These are phyloP conservation scores for Alosa sapidissima DNA, from an alignment of 2,797 vertebrate genomes.

Conservation along the genomic window DNA sequence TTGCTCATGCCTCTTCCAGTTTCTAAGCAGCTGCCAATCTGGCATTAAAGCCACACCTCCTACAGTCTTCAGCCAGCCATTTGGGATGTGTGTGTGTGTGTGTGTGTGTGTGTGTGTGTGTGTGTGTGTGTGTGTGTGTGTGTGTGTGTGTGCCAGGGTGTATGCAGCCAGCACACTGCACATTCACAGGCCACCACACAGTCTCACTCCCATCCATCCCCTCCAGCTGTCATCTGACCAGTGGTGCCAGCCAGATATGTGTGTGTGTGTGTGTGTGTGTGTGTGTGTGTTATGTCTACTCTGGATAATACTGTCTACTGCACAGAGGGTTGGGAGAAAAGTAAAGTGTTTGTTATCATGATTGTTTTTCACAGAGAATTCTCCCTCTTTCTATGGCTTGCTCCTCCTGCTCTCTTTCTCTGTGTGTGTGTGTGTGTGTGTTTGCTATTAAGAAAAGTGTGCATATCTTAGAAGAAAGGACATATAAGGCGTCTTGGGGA, in stretches of 20 bases:
- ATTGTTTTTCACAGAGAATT: no score
- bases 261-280: background rate
- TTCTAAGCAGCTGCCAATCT: background rate
- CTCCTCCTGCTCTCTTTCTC: background rate
- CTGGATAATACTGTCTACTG: background rate
- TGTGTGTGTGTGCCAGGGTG: background rate
- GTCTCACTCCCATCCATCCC: background rate
- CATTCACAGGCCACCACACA: background rate
- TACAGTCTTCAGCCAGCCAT: slow-evolving; percentile 3
- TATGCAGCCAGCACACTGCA: background rate
- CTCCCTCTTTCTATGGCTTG: no score
- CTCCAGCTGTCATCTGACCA: background rate
- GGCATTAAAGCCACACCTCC: background rate
- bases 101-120: background rate
- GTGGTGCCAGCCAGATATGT: background rate
- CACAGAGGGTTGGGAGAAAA: background rate
- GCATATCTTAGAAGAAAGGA: background rate
- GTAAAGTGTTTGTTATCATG: background rate
- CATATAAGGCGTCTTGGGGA: background rate
- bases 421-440: background rate
- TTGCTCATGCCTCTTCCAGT: background rate
- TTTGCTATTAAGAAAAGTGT: background rate
- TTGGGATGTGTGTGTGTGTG: background rate
- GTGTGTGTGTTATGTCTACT: slow-evolving; percentile 42
- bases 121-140: background rate